phyloP scores from a whole-genome alignment of 2,113 vertebrate genomes.

The Megaptera novaeangliae region DNA sequence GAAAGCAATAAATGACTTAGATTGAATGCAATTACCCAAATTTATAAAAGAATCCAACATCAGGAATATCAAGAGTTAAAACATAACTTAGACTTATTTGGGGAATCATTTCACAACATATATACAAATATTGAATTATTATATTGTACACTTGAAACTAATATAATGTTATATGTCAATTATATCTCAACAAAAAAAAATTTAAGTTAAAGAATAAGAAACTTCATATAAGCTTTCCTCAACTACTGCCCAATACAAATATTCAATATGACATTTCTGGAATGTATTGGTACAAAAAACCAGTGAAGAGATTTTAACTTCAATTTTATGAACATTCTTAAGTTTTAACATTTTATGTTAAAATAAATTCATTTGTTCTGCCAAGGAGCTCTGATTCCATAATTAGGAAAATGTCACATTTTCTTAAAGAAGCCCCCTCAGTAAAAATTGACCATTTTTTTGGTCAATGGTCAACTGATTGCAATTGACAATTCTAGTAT shows the following conservation, averaged over 20 bases:
- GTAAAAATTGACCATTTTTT: not conserved
- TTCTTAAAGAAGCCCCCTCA: conserved; percentile 11
- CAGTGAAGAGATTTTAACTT: not conserved
- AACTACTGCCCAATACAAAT: not conserved
- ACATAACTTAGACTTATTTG: not conserved
- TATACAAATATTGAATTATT: not conserved
- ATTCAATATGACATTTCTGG: not conserved
- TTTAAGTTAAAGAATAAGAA: not conserved
- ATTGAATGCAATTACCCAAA: not conserved
- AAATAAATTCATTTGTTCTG: conserved; percentile 39
- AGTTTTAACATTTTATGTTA: conserved; percentile 29
- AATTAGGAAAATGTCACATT: conserved; percentile 39
- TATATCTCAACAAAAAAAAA: not conserved
- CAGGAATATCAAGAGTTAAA: not conserved
- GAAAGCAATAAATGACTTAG: not conserved
- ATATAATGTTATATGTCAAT: not conserved
- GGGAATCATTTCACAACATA: not conserved
- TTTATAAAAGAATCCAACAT: not conserved
- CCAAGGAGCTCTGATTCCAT: not conserved
- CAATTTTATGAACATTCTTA: not conserved
- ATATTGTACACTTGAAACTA: not conserved
- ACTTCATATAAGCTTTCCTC: not conserved
- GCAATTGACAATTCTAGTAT: not conserved
- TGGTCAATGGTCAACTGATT: not conserved
- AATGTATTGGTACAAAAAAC: not conserved